Evolutionary conservation across 2,888 invertebrate genomes (phyloP).

Genomic region (Glomeris marginata): DNA sequence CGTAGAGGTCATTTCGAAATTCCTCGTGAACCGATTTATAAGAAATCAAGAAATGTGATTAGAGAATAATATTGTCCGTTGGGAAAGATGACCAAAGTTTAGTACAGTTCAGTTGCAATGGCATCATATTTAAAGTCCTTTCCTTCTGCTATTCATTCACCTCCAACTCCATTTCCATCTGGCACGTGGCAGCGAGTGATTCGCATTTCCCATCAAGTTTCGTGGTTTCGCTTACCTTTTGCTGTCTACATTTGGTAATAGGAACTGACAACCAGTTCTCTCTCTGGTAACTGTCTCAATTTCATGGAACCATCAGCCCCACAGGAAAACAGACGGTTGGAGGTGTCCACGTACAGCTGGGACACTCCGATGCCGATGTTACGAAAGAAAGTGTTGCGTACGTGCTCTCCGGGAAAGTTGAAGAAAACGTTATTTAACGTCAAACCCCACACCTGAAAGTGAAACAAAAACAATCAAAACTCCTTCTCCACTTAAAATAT

Average conservation of each 20-base stretch:
- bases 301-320: constrained; percentile 99
- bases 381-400: constrained; percentile 90
- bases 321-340: constrained; percentile 86
- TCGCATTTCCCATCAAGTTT: too few species aligned
- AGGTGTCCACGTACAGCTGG: constrained; percentile 80
- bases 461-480: constrained; percentile 13
- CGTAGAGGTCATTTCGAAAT: too few species aligned
- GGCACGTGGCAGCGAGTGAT: too few species aligned
- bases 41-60: too few species aligned
- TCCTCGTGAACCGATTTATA: too few species aligned
- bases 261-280: constrained; percentile 21
- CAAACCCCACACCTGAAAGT: constrained; percentile 76
- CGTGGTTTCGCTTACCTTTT: too few species aligned
- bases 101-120: too few species aligned
- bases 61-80: too few species aligned
- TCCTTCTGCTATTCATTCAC: too few species aligned
- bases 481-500: neutral
- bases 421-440: constrained; percentile 71
- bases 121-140: too few species aligned
- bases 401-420: constrained; percentile 85
- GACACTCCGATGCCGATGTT: constrained; percentile 95
- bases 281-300: constrained; percentile 79
- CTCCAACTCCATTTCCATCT: too few species aligned
- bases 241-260: constrained; percentile 12
- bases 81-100: too few species aligned